Percentiles rank a stretch among this genome's conserved stretches.
Conservation (phyloP, 2,797 vertebrate species). For the Gastrophryne carolinensis region DNA sequence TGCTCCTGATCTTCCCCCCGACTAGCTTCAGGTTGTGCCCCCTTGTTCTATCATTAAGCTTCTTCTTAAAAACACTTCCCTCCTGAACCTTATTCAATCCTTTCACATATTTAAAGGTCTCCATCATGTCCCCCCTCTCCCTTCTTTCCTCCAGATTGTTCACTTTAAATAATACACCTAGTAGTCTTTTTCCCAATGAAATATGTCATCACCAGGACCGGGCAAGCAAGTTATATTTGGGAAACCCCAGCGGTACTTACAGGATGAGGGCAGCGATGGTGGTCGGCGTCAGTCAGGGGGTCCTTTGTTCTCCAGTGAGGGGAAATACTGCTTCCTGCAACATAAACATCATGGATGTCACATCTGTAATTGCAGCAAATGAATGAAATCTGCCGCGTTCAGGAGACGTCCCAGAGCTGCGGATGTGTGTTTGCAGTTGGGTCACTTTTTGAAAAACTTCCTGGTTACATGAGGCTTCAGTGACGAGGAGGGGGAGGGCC, state of each 20-base stretch:
- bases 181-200: too few species aligned
- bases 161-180: too few species aligned
- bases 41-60: too few species aligned
- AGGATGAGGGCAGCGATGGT: neutral
- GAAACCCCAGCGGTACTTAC: constrained; percentile 25
- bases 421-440: neutral
- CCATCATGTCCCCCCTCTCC: too few species aligned
- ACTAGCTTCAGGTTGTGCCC: too few species aligned
- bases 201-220: too few species aligned
- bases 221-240: too few species aligned
- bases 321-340: neutral
- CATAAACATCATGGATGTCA: neutral
- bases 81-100: too few species aligned
- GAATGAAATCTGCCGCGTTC: neutral
- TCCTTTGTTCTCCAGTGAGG: constrained; percentile 25
- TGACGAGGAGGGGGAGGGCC: constrained; percentile 3
- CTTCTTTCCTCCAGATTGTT: too few species aligned
- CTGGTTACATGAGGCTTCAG: constrained; percentile 27
- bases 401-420: neutral
- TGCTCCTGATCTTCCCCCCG: too few species aligned
- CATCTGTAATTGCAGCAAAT: neutral
- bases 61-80: too few species aligned
- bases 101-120: too few species aligned
- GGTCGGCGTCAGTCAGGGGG: neutral
- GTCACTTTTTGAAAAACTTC: constrained; percentile 46